Conservation (phyloP, 2,797 vertebrate genomes). For the Darevskia mixta region DNA sequence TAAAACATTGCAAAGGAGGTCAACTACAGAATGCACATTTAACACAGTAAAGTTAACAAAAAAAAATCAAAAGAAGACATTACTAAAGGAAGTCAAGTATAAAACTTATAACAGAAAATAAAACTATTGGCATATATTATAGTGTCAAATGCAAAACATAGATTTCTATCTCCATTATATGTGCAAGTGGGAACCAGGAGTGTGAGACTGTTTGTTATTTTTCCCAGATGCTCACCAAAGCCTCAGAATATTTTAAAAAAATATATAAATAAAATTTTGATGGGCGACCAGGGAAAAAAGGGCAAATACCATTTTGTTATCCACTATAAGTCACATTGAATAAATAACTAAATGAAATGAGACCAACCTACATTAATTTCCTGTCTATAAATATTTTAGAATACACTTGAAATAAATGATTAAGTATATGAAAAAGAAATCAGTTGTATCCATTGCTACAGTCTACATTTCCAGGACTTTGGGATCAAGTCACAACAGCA, state of each 20-base stretch:
- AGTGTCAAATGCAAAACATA: neutral
- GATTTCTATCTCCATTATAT: neutral
- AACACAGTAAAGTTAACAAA: too few relatives aligned
- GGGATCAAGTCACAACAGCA: neutral
- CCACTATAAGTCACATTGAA: neutral
- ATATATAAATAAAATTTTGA: too few relatives aligned
- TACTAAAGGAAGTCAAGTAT: too few relatives aligned
- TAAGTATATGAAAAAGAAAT: neutral
- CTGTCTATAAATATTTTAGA: neutral
- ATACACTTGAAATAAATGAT: neutral
- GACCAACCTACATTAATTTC: neutral
- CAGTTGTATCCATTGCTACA: neutral
- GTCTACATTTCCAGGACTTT: neutral
- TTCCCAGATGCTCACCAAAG: neutral
- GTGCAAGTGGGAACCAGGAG: neutral
- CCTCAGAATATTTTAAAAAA: neutral
- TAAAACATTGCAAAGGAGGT: too few relatives aligned
- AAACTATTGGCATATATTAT: neutral
- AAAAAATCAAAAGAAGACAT: too few relatives aligned
- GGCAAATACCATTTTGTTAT: neutral
- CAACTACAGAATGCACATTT: too few relatives aligned
- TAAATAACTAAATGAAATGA: neutral
- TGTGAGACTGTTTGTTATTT: neutral
- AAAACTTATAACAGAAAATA: too few relatives aligned
- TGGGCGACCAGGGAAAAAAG: neutral